Conservation (phyloP, 1,140 invertebrate species). For the Nixonia krombeini region DNA sequence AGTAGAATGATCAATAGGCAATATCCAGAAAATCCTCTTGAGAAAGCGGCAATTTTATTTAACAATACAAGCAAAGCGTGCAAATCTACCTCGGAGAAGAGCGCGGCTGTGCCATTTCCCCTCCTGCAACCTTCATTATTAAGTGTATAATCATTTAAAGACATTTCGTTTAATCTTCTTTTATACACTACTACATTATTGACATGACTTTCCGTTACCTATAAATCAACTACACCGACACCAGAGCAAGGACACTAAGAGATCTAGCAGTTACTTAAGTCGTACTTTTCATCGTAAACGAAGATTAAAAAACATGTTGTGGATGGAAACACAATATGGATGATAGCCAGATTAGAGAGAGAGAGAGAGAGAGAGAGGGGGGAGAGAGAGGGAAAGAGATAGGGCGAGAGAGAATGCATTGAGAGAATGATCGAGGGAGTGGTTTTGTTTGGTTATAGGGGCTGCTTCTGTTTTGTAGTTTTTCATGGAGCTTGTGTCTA, state of each 20-base stretch:
- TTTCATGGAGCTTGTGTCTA: slow-evolving; percentile 36
- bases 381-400: slow-evolving; percentile 29
- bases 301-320: slow-evolving; percentile 41
- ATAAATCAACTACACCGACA: slow-evolving; percentile 68
- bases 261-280: slow-evolving; percentile 66
- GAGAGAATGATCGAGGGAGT: slow-evolving; percentile 61
- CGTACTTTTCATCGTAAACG: slow-evolving; percentile 63
- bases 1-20: slow-evolving; percentile 53
- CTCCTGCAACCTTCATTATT: slow-evolving; percentile 54
- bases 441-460: slow-evolving; percentile 66
- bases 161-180: slow-evolving; percentile 58
- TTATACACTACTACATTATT: slow-evolving; percentile 63
- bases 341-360: slow-evolving; percentile 25
- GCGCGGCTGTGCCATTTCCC: slow-evolving; percentile 61
- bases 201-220: slow-evolving; percentile 62
- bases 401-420: slow-evolving; percentile 48
- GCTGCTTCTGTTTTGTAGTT: slow-evolving; percentile 71
- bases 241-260: slow-evolving; percentile 71
- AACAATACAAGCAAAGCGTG: slow-evolving; percentile 57
- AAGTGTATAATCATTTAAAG: slow-evolving; percentile 55
- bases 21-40: slow-evolving; percentile 50
- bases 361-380: slow-evolving; percentile 37
- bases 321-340: slow-evolving; percentile 17
- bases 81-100: slow-evolving; percentile 62
- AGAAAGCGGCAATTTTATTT: slow-evolving; percentile 58